These are phyloP conservation scores for Noctua pronuba DNA, from an alignment of 2,888 invertebrate genomes.

Conservation along the genomic window DNA sequence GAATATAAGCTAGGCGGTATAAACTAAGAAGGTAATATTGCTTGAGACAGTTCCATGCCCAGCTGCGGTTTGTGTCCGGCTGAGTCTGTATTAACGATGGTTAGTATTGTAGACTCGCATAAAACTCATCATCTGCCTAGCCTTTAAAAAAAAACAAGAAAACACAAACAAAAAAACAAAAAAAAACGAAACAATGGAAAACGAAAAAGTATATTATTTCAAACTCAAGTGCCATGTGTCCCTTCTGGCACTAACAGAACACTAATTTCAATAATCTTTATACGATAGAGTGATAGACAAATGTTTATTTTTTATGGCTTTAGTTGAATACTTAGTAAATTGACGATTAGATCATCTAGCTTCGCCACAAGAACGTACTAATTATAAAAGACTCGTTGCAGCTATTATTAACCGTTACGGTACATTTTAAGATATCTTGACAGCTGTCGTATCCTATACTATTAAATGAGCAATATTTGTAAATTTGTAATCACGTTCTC, in stretches of 20 bases:
- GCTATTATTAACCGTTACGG: constrained; percentile 30
- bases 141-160: no score
- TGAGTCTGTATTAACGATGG: background rate
- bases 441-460: constrained; percentile 18
- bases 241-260: background rate
- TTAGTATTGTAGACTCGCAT: background rate
- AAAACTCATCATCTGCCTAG: no score
- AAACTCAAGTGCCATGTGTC: background rate
- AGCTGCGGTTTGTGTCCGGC: background rate
- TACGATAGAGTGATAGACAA: background rate
- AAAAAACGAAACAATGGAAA: no score
- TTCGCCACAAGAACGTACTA: constrained; percentile 18
- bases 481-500: background rate
- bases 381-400: constrained; percentile 26
- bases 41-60: background rate
- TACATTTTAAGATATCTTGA: constrained; percentile 47
- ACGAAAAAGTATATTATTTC: no score
- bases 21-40: background rate
- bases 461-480: background rate
- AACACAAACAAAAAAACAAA: no score
- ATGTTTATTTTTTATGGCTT: constrained; percentile 8
- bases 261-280: constrained; percentile 6
- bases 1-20: background rate
- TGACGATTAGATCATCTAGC: constrained; percentile 6
- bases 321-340: constrained; percentile 28